Conservation (phyloP, 2,888 invertebrate species). For the Branchinecta sandiegonensis region DNA sequence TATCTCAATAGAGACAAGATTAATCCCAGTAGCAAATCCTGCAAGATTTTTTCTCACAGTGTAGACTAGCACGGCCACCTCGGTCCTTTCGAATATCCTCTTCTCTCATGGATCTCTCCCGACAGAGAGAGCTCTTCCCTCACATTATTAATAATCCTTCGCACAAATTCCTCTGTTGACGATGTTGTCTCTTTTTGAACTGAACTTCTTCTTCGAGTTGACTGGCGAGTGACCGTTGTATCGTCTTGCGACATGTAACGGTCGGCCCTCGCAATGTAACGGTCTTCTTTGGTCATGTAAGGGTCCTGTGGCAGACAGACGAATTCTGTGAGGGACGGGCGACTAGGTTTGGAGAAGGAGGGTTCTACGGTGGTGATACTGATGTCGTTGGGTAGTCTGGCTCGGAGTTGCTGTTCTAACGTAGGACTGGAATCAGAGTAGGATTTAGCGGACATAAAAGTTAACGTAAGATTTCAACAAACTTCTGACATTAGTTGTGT, state of each 20-base stretch:
- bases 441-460: no score
- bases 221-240: no score
- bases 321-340: background rate
- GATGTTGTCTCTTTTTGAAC: background rate
- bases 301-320: no score
- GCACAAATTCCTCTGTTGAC: slow-evolving; percentile 17
- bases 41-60: no score
- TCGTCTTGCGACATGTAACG: no score
- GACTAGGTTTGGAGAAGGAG: background rate
- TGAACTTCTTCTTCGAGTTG: no score
- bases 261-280: background rate
- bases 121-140: slow-evolving; percentile 13
- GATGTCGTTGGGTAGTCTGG: slow-evolving; percentile 6
- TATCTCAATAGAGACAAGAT: no score
- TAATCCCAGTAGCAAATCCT: no score
- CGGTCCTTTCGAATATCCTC: slow-evolving; percentile 17
- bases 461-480: no score
- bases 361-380: background rate
- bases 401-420: slow-evolving; percentile 7
- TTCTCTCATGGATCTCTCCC: slow-evolving; percentile 16
- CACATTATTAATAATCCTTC: slow-evolving; percentile 18
- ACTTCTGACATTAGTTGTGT: no score
- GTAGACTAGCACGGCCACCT: background rate
- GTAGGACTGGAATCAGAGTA: background rate
- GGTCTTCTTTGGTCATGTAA: background rate